Conservation (phyloP, 2,113 vertebrate genomes). For the Pelecanoides urinatrix region DNA sequence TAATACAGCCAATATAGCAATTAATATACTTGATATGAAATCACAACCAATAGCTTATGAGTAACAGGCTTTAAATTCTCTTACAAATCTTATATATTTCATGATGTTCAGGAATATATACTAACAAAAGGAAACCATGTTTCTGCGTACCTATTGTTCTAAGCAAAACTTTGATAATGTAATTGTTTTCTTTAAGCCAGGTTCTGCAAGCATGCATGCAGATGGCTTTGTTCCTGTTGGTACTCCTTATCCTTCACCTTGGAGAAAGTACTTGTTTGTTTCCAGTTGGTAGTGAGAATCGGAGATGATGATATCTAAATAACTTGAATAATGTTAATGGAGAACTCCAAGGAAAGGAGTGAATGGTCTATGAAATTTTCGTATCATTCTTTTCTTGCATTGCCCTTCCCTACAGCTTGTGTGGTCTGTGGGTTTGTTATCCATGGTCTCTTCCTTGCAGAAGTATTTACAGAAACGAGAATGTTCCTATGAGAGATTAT, state of each 20-base stretch:
- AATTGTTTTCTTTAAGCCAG: neutral
- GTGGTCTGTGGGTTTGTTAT: neutral
- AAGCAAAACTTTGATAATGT: neutral
- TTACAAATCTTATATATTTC: neutral
- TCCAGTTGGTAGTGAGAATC: neutral
- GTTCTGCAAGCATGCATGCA: neutral
- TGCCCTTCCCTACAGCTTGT: neutral
- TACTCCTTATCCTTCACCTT: neutral
- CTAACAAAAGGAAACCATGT: neutral
- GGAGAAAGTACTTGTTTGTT: neutral
- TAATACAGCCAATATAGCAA: neutral
- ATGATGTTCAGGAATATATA: neutral
- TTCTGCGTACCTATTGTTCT: neutral
- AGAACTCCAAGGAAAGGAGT: neutral
- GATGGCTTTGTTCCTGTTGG: neutral
- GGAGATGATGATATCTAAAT: neutral
- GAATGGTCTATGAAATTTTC: neutral
- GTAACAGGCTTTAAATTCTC: neutral
- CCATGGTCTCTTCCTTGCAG: neutral
- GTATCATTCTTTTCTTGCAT: neutral
- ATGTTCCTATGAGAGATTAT: neutral
- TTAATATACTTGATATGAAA: neutral
- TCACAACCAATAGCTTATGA: neutral
- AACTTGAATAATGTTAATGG: neutral
- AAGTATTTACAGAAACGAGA: neutral